phyloP scores from a whole-genome alignment of 1,140 invertebrate species.

The Euura lappo region DNA sequence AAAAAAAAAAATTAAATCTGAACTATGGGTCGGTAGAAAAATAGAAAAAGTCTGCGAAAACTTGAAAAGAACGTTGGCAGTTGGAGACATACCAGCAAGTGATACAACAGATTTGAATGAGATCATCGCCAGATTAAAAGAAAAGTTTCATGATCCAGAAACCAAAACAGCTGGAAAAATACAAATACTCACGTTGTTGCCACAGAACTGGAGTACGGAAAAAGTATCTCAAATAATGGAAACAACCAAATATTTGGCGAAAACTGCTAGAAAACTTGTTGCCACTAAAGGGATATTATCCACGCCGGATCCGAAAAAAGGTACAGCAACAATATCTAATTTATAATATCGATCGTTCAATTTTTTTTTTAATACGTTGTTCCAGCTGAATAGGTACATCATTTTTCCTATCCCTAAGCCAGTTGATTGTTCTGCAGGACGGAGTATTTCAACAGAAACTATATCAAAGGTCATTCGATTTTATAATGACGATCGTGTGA shows the following conservation, averaged over 20 bases:
- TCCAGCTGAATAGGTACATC: too few relatives aligned
- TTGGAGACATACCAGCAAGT: too few relatives aligned
- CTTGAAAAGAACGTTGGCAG: slow-evolving; percentile 17
- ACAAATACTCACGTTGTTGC: slow-evolving; percentile 21
- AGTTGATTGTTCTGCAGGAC: slow-evolving; percentile 18
- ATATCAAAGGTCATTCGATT: slow-evolving; percentile 12
- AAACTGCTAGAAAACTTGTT: slow-evolving; percentile 9
- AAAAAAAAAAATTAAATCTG: not conserved
- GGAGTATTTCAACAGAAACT: slow-evolving; percentile 9
- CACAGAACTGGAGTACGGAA: slow-evolving; percentile 14
- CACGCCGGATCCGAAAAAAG: slow-evolving; percentile 13
- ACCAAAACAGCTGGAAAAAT: slow-evolving; percentile 9
- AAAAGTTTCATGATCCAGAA: too few relatives aligned
- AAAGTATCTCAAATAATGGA: slow-evolving; percentile 8
- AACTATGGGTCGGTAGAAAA: slow-evolving; percentile 18
- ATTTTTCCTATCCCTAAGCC: too few relatives aligned
- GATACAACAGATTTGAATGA: not conserved
- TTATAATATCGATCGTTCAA: too few relatives aligned
- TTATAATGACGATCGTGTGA: slow-evolving; percentile 20
- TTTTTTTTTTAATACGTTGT: too few relatives aligned
- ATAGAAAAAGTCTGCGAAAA: slow-evolving; percentile 21
- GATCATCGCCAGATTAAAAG: slow-evolving; percentile 13
- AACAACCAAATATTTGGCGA: slow-evolving; percentile 6
- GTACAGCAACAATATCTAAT: slow-evolving; percentile 7
- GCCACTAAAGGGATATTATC: slow-evolving; percentile 12